Evolutionary conservation across 2,888 invertebrate species (phyloP), one percentile per base, ranked within the genome.

Genomic region (Eueremaeus valkanovi): DNA sequence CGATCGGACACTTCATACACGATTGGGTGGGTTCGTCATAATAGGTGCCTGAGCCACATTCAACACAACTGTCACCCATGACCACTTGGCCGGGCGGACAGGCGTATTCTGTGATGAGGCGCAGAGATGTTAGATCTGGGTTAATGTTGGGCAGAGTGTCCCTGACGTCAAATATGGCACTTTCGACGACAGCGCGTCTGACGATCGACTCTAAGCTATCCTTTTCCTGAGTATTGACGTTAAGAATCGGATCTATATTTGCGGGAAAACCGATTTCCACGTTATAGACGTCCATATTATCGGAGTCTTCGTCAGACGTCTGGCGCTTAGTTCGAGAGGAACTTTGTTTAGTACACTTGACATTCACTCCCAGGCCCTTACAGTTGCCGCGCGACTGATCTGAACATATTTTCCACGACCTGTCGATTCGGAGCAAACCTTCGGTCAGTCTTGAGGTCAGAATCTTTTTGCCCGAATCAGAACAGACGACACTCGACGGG

Each of bases 321-420:
- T 74, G 36, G 18, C 40, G 63, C 21, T 84, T 73, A 55, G 66
- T 8, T 87, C 88, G 63, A 5, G 63, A 33, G 31, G 63, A 63
- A 18, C 63, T 63, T 11, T 79, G 91, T 63, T 80, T 79, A n/a
- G 93, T 93, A 81, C 95, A 95, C 83, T 93, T 92, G 3, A 95
- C 93, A 82, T 93, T 91, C 80, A 95, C 74, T 76, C 79, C 75
- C 82, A 83, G 83, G 88, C 94, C 93, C 16, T 75, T 76, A 68
- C 82, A 81, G 9, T 58, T 73, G 27, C 79, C 79, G 21, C 79
- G 77, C 33, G 66, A 18, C 85, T 93, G 92, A 83, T 93, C 92
- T 0, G 94, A 93, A 83, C 96, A 96, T 90, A 96, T 92, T 87
- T 93, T 92, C 96, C 96, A 97, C 82, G 95, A 93, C 80, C 93